phyloP scores from a whole-genome alignment of 2,797 vertebrate species.

The Otolemur crassicaudatus region DNA sequence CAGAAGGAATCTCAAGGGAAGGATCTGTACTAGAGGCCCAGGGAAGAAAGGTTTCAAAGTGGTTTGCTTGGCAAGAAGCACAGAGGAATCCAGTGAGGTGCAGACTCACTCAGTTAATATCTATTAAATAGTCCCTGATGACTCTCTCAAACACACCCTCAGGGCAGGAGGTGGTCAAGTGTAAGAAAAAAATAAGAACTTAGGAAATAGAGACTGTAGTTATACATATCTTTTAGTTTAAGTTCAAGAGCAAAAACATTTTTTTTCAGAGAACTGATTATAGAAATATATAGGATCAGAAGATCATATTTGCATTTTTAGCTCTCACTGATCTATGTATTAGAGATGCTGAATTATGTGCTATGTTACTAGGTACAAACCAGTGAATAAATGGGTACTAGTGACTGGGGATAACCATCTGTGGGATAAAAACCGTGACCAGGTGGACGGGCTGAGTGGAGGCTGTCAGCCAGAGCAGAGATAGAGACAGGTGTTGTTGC shows the following conservation, averaged over 20 bases:
- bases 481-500: neutral
- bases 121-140: neutral
- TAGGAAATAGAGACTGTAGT: neutral
- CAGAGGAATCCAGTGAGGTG: neutral
- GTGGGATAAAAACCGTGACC: neutral
- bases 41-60: neutral
- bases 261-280: neutral
- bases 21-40: neutral
- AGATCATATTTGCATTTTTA: neutral
- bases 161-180: neutral
- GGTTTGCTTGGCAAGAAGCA: neutral
- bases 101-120: neutral
- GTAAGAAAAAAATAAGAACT: neutral
- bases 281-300: neutral
- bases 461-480: neutral
- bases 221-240: neutral
- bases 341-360: neutral
- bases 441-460: accelerated
- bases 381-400: neutral
- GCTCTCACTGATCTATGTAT: neutral
- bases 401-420: neutral
- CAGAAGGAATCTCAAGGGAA: neutral
- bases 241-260: neutral
- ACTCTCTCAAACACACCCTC: accelerated
- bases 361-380: neutral